A percentile compares a stretch with the other conserved stretches of the same genome.
Evolutionary conservation across 2,113 vertebrate species (phyloP).

Genomic region (Phalacrocorax aristotelis): DNA sequence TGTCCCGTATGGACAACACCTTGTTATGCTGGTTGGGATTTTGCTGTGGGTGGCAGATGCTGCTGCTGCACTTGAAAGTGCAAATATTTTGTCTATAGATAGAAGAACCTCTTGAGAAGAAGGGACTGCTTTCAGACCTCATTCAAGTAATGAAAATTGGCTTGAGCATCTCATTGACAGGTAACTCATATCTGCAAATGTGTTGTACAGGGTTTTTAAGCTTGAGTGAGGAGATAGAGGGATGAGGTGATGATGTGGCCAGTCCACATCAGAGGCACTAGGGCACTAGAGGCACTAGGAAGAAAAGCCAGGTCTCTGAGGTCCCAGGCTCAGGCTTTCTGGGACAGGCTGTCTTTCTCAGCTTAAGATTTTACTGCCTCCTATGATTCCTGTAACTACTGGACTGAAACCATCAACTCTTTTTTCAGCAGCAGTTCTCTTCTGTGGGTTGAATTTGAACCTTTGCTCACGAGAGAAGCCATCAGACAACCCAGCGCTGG

Average conservation of each 20-base stretch:
- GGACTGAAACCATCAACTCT: fast-evolving
- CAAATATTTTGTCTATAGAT: not conserved
- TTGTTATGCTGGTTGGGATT: not conserved
- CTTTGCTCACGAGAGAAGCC: not conserved
- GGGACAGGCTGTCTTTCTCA: not conserved
- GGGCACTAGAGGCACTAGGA: not conserved
- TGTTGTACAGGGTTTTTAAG: not conserved
- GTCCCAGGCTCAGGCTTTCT: not conserved
- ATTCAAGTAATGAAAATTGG: not conserved
- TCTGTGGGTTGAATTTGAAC: not conserved
- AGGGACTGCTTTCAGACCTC: not conserved
- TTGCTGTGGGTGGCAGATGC: not conserved
- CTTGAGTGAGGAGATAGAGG: not conserved
- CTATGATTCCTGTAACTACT: not conserved
- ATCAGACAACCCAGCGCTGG: not conserved
- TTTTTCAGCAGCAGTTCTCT: not conserved
- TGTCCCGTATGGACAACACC: fast-evolving
- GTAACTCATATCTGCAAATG: fast-evolving
- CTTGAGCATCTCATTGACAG: not conserved
- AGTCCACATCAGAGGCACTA: not conserved
- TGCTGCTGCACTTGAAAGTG: not conserved
- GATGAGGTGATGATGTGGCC: not conserved
- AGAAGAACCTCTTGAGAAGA: not conserved
- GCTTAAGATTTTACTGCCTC: not conserved
- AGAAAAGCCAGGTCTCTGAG: not conserved